These are phyloP conservation scores for Diorhabda carinulata DNA, from an alignment of 1,140 invertebrate genomes.

Conservation along the genomic window DNA sequence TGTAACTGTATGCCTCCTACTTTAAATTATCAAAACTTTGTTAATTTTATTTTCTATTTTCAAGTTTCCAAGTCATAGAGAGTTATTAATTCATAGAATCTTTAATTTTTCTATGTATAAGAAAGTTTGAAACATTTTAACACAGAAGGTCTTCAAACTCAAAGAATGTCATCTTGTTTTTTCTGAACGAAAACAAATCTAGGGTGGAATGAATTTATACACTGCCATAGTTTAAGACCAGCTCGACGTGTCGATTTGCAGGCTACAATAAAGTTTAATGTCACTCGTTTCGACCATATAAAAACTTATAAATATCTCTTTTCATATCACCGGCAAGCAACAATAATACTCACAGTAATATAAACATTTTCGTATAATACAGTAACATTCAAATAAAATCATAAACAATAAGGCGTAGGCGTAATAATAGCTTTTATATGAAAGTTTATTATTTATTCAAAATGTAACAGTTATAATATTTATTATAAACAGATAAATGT, in stretches of 20 bases:
- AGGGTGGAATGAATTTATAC: too few relatives aligned
- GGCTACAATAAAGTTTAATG: not conserved
- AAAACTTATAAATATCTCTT: slow-evolving; percentile 13
- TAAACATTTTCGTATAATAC: not conserved
- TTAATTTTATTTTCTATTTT: too few relatives aligned
- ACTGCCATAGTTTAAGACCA: too few relatives aligned
- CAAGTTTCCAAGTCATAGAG: too few relatives aligned
- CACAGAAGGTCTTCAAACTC: too few relatives aligned
- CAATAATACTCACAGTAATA: slow-evolving; percentile 2
- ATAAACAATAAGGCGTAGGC: slow-evolving; percentile 22
- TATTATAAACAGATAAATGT: slow-evolving; percentile 14
- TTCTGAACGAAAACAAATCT: too few relatives aligned
- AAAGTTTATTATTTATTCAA: slow-evolving; percentile 18
- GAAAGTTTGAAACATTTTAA: too few relatives aligned
- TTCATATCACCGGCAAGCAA: slow-evolving; percentile 9
- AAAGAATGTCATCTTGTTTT: too few relatives aligned
- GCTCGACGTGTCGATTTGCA: not conserved
- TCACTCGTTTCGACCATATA: not conserved
- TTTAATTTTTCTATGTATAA: too few relatives aligned
- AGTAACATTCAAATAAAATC: not conserved
- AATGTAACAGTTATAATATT: slow-evolving; percentile 17
- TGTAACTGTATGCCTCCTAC: too few relatives aligned
- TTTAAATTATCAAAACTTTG: too few relatives aligned
- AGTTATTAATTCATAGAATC: too few relatives aligned
- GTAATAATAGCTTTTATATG: slow-evolving; percentile 25